Percentiles rank a stretch among this genome's conserved stretches.
These are phyloP conservation scores for Gambelia wislizenii DNA, from an alignment of 2,797 vertebrate species.

Conservation along the genomic window DNA sequence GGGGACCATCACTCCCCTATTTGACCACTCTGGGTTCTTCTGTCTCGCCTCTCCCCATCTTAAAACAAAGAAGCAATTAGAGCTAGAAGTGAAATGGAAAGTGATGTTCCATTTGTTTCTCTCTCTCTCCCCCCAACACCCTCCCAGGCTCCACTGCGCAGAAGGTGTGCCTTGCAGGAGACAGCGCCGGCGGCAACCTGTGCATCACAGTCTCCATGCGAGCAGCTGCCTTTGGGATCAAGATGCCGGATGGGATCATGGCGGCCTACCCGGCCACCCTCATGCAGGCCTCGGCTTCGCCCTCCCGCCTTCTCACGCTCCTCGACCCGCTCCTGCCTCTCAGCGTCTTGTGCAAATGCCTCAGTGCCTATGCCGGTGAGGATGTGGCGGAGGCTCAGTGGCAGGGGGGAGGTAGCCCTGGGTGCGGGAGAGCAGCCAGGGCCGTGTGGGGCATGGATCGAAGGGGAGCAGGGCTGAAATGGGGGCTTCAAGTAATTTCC, in stretches of 20 bases:
- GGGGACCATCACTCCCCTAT: too few relatives aligned
- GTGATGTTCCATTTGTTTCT: background rate
- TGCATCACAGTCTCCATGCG: slow-evolving; percentile 89
- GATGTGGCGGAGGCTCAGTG: accelerated
- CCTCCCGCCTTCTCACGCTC: slow-evolving; percentile 91
- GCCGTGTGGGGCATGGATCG: accelerated
- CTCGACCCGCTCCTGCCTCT: slow-evolving; percentile 93
- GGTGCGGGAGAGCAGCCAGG: accelerated
- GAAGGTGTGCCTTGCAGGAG: slow-evolving; percentile 89
- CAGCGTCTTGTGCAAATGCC: slow-evolving; percentile 90
- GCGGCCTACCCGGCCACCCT: slow-evolving; percentile 89
- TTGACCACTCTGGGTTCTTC: background rate
- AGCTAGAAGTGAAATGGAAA: too few relatives aligned
- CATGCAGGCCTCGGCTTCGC: slow-evolving; percentile 87
- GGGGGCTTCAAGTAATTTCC: too few relatives aligned
- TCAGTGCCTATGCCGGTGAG: slow-evolving; percentile 90
- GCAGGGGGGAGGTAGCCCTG: too few relatives aligned
- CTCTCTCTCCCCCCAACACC: background rate
- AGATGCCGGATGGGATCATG: slow-evolving; percentile 90
- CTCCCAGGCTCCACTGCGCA: slow-evolving; percentile 89
- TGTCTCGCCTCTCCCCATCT: background rate
- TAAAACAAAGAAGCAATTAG: too few relatives aligned
- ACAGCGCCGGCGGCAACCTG: slow-evolving; percentile 93
- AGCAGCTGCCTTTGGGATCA: slow-evolving; percentile 87
- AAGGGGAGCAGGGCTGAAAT: background rate